These are phyloP conservation scores for Corythoichthys haematopterus DNA, from an alignment of 2,113 vertebrate species.

Conservation along the genomic window DNA sequence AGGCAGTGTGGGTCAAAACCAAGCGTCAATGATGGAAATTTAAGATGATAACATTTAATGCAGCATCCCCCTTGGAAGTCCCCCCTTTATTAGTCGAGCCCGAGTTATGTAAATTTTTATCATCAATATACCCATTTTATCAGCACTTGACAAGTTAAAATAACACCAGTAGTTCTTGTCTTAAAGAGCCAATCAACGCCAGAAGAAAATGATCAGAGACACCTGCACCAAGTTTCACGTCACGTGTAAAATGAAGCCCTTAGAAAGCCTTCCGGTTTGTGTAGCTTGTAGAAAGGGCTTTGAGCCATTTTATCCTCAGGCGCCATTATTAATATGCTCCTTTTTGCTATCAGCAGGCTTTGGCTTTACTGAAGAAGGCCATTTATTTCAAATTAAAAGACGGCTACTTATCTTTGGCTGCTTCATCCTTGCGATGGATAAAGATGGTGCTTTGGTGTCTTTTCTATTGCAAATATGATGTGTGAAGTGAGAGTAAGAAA, in stretches of 20 bases:
- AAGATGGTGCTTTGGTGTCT: constrained; percentile 43
- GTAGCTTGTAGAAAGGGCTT: constrained; percentile 57
- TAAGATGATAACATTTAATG: not conserved
- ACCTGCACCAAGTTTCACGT: not conserved
- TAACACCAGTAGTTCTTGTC: not conserved
- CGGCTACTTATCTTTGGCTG: constrained; percentile 69
- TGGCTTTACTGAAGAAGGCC: constrained; percentile 68
- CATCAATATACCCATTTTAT: not conserved
- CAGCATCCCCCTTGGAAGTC: not conserved
- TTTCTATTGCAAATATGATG: constrained; percentile 38
- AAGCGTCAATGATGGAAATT: too few relatives aligned
- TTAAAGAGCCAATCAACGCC: not conserved
- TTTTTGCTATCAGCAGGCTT: constrained; percentile 57
- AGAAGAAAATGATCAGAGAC: not conserved
- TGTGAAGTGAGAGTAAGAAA: constrained; percentile 8
- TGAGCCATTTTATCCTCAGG: constrained; percentile 75
- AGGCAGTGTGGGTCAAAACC: too few relatives aligned
- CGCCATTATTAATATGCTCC: constrained; percentile 70
- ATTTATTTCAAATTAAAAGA: constrained; percentile 78
- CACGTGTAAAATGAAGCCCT: not conserved
- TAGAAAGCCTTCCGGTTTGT: constrained; percentile 20
- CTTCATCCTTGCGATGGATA: constrained; percentile 47
- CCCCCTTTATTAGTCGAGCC: not conserved
- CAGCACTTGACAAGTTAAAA: not conserved
- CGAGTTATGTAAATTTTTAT: not conserved